Conservation (phyloP, 2,113 vertebrate species). For the Manacus vitellinus region DNA sequence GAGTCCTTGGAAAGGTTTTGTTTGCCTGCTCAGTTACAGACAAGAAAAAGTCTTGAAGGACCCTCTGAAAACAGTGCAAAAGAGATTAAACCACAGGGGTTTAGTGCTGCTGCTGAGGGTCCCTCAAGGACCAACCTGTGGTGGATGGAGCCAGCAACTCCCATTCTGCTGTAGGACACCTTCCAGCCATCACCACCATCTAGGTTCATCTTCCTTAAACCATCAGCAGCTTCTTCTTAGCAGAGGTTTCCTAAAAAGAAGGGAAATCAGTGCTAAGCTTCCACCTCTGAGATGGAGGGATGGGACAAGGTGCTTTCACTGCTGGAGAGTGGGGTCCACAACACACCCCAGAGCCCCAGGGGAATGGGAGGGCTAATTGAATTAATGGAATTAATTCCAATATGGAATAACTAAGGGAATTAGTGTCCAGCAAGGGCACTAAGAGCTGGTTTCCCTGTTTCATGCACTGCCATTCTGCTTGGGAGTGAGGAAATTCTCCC, state of each 20-base stretch:
- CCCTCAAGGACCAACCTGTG: not conserved
- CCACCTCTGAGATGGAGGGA: not conserved
- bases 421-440: not conserved
- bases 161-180: not conserved
- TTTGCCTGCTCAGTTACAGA: not conserved
- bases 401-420: no score
- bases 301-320: not conserved
- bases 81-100: not conserved
- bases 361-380: not conserved
- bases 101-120: not conserved
- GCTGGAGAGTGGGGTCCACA: not conserved
- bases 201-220: not conserved
- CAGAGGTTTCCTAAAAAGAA: not conserved
- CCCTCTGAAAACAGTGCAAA: not conserved
- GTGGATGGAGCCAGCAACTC: not conserved
- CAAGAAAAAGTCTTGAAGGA: not conserved
- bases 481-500: not conserved
- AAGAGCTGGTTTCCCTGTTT: not conserved
- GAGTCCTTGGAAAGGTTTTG: slow-evolving; percentile 16
- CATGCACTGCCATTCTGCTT: not conserved
- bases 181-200: not conserved
- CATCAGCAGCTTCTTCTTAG: not conserved
- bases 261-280: not conserved
- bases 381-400: no score
- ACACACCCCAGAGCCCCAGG: not conserved